Conservation (phyloP, 2,797 vertebrate genomes). For the Aldrovandia affinis region DNA sequence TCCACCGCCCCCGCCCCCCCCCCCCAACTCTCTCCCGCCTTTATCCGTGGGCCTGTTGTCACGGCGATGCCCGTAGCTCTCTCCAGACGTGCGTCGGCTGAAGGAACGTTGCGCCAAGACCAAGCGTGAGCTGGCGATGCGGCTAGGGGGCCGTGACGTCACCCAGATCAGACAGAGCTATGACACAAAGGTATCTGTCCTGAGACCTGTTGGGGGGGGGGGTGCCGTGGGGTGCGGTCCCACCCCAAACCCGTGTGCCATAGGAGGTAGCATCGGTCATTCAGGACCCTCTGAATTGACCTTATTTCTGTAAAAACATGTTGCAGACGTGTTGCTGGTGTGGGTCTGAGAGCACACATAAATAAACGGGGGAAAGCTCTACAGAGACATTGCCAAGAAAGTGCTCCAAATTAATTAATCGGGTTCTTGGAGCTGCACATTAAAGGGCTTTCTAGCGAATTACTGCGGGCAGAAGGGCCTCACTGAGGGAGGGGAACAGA, state of each 20-base stretch:
- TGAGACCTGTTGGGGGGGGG: not conserved
- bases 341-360: too few species aligned
- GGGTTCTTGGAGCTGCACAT: conserved; percentile 19
- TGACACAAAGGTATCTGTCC: conserved; percentile 82
- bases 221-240: not conserved
- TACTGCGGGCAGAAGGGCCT: conserved; percentile 19
- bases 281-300: not conserved
- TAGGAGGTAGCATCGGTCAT: not conserved
- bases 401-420: conserved; percentile 19
- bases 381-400: conserved; percentile 23
- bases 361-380: conserved; percentile 25
- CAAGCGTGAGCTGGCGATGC: conserved; percentile 83
- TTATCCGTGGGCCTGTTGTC: conserved; percentile 62
- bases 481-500: not conserved
- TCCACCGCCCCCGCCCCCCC: conserved; percentile 37
- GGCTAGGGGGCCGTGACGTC: conserved; percentile 79
- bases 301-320: not conserved
- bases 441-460: conserved; percentile 21
- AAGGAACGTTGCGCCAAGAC: conserved; percentile 84
- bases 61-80: conserved; percentile 71
- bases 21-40: conserved; percentile 19
- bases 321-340: too few species aligned
- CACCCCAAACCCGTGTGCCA: not conserved
- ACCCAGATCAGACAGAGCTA: conserved; percentile 84
- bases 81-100: conserved; percentile 83